Conservation (phyloP, 2,797 vertebrate species). For the Malacoctenus gilli region DNA sequence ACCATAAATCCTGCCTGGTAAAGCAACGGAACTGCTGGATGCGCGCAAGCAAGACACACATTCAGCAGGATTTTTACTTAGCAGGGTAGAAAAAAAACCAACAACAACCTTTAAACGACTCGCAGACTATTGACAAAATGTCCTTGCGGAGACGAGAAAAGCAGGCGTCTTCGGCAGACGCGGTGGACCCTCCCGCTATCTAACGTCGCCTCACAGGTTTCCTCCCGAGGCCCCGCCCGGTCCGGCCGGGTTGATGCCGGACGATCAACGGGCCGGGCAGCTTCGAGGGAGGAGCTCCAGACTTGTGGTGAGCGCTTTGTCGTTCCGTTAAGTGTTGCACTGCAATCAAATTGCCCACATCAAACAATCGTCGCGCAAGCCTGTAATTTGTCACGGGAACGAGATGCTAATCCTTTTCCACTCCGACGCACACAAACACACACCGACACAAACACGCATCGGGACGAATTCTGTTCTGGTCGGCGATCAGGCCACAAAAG, state of each 20-base stretch:
- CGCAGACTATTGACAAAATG: conserved; percentile 5
- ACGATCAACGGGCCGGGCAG: background rate
- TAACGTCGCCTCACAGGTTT: background rate
- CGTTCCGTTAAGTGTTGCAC: conserved; percentile 29
- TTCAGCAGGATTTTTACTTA: background rate
- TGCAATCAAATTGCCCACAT: conserved; percentile 30
- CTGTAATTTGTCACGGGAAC: conserved; percentile 34
- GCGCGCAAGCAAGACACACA: background rate
- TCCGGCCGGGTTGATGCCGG: background rate
- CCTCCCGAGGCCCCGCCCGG: conserved; percentile 5
- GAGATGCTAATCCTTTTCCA: conserved; percentile 26
- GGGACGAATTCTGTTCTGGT: conserved; percentile 34
- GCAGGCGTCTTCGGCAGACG: conserved; percentile 8
- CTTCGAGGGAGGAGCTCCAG: conserved; percentile 11
- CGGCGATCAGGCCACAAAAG: background rate
- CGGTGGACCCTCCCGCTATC: conserved; percentile 5
- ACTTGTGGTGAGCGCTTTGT: conserved; percentile 36
- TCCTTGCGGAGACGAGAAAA: background rate
- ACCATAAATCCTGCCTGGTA: conserved; percentile 1
- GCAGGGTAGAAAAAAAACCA: background rate
- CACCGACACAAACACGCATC: conserved; percentile 8
- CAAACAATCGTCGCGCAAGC: conserved; percentile 11
- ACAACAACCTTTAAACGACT: conserved; percentile 11
- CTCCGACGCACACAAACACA: conserved; percentile 12
- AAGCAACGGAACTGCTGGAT: background rate